Percentiles rank a stretch among this genome's conserved stretches.
Conservation (phyloP, 1,140 invertebrate genomes). For the Drosophila lacertosa region DNA sequence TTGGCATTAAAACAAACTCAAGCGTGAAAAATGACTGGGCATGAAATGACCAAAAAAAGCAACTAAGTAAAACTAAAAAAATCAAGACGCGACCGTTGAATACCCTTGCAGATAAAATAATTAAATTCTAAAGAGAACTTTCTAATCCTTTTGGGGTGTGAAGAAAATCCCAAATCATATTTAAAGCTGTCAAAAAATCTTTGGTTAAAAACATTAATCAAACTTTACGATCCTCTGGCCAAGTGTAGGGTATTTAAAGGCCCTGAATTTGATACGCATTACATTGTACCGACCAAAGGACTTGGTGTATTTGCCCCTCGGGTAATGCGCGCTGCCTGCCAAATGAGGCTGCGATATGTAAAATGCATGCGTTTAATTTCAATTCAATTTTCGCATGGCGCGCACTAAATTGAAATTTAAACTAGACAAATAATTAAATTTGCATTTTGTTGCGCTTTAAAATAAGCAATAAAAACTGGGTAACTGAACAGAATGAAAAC, state of each 20-base stretch:
- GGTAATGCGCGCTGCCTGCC: not conserved
- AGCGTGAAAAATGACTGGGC: slow-evolving; percentile 73
- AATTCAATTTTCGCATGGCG: not conserved
- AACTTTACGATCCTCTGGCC: not conserved
- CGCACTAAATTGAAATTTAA: not conserved
- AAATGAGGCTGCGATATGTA: slow-evolving; percentile 13
- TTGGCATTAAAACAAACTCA: slow-evolving; percentile 65
- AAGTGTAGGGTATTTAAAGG: not conserved
- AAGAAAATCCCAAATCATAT: too few relatives aligned
- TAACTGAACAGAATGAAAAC: not conserved
- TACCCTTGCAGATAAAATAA: not conserved
- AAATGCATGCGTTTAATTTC: slow-evolving; percentile 11
- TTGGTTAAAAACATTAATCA: too few relatives aligned
- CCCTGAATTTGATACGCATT: not conserved
- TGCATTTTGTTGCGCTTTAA: not conserved
- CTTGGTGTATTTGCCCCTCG: not conserved
- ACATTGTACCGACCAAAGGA: not conserved
- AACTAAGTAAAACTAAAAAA: not conserved
- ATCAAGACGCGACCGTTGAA: too few relatives aligned
- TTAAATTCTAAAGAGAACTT: too few relatives aligned
- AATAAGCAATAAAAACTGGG: slow-evolving; percentile 17
- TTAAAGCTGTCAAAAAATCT: too few relatives aligned
- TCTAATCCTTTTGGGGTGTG: too few relatives aligned
- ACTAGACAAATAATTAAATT: not conserved
- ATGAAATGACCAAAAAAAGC: slow-evolving; percentile 75